Percentiles rank a stretch among this genome's conserved stretches.
These are phyloP conservation scores for Ammodytes marinus DNA, from an alignment of 2,113 vertebrate genomes.

Conservation along the genomic window DNA sequence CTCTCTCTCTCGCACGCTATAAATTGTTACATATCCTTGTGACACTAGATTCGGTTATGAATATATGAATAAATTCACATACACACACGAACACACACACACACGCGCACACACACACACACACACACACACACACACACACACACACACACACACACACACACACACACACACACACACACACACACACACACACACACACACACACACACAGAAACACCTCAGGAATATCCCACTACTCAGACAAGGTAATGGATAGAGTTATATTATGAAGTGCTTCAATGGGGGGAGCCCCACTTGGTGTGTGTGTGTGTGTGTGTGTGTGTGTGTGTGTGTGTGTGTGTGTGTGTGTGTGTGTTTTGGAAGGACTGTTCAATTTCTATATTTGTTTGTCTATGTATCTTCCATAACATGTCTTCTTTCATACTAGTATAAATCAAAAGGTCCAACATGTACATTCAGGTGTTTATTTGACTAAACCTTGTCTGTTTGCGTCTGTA, in stretches of 20 bases:
- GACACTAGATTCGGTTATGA: constrained; percentile 73
- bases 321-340: too few species aligned
- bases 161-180: too few species aligned
- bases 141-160: not conserved
- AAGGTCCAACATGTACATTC: too few species aligned
- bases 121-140: constrained; percentile 26
- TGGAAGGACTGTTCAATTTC: too few species aligned
- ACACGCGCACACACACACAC: too few species aligned
- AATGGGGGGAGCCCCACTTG: constrained; percentile 55
- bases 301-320: too few species aligned
- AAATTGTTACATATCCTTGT: constrained; percentile 75
- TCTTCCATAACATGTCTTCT: too few species aligned
- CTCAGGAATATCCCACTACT: constrained; percentile 58
- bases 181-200: not conserved
- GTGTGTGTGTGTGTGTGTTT: too few species aligned
- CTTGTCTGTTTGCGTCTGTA: too few species aligned
- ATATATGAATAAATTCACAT: constrained; percentile 74
- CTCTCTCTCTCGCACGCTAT: constrained; percentile 39
- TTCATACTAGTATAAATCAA: too few species aligned
- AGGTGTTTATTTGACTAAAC: too few species aligned
- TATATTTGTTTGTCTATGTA: too few species aligned
- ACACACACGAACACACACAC: constrained; percentile 8
- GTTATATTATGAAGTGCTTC: constrained; percentile 53
- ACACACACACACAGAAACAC: constrained; percentile 44
- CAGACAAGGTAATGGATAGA: constrained; percentile 66